These are phyloP conservation scores for Pipistrellus nathusii DNA, from an alignment of 2,797 vertebrate species.

Conservation along the genomic window DNA sequence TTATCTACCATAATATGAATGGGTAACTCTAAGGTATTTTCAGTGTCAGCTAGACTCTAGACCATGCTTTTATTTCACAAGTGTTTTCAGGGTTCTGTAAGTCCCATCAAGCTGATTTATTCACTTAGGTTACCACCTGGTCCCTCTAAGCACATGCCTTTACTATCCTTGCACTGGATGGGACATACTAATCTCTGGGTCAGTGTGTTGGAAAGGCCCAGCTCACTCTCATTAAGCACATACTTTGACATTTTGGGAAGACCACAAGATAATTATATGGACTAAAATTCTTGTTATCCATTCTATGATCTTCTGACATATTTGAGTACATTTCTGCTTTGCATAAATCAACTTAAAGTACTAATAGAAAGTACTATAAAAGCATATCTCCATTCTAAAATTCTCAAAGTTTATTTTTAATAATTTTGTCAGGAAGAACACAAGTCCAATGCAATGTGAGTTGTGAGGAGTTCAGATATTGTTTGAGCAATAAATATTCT, in stretches of 20 bases:
- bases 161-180: not conserved
- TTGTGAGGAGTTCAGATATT: not conserved
- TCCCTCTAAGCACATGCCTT: not conserved
- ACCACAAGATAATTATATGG: not conserved
- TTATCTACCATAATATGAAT: not conserved
- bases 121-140: not conserved
- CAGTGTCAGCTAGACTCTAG: not conserved
- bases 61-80: not conserved
- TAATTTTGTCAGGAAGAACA: conserved; percentile 3
- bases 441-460: not conserved
- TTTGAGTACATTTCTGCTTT: conserved; percentile 25
- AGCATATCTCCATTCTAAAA: not conserved
- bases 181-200: not conserved
- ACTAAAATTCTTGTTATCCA: not conserved
- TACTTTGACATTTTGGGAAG: not conserved
- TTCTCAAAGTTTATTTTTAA: conserved; percentile 28
- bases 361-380: not conserved
- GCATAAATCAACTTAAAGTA: not conserved
- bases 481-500: not conserved
- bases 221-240: not conserved
- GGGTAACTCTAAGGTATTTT: not conserved
- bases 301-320: conserved; percentile 18
- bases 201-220: not conserved
- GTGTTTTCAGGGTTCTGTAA: not conserved
- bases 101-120: not conserved